These are phyloP conservation scores for Penaeus monodon DNA, from an alignment of 2,888 invertebrate species.

Conservation along the genomic window DNA sequence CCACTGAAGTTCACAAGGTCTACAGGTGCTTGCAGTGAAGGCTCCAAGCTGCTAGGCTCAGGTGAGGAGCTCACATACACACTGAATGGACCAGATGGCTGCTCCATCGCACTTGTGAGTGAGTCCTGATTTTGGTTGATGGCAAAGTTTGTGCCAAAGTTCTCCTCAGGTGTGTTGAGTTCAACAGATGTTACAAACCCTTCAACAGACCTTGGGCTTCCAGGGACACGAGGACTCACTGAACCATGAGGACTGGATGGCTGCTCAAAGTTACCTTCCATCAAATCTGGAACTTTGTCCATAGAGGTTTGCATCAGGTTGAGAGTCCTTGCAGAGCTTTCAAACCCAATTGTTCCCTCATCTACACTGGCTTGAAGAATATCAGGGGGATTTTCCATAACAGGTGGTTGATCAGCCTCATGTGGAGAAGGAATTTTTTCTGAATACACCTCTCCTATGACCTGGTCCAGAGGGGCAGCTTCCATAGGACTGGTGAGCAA, in stretches of 20 bases:
- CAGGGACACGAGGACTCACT: constrained; percentile 44
- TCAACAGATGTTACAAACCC: constrained; percentile 64
- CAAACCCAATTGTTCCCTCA: not conserved
- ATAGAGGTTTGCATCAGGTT: constrained; percentile 28
- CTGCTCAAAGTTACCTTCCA: constrained; percentile 4
- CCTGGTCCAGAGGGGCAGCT: too few relatives aligned
- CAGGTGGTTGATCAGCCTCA: constrained; percentile 28
- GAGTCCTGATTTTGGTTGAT: constrained; percentile 43
- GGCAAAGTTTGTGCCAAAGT: constrained; percentile 45
- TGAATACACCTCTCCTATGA: constrained; percentile 1
- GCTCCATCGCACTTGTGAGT: constrained; percentile 40
- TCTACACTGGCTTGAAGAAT: constrained; percentile 27
- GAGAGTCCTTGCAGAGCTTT: not conserved
- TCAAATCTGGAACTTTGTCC: constrained; percentile 11
- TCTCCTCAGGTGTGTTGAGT: constrained; percentile 59
- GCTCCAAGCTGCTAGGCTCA: constrained; percentile 62
- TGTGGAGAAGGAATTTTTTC: not conserved
- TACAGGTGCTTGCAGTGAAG: constrained; percentile 35
- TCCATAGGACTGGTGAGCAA: too few relatives aligned
- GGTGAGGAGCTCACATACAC: constrained; percentile 65
- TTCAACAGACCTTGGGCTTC: constrained; percentile 64
- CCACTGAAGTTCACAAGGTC: constrained; percentile 21
- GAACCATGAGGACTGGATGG: constrained; percentile 41
- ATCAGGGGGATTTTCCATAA: constrained; percentile 34
- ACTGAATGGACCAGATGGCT: constrained; percentile 63